Evolutionary conservation across 2,797 vertebrate genomes (phyloP), one percentile per base, ranked within the genome.

Genomic region (Gallinago stenura): DNA sequence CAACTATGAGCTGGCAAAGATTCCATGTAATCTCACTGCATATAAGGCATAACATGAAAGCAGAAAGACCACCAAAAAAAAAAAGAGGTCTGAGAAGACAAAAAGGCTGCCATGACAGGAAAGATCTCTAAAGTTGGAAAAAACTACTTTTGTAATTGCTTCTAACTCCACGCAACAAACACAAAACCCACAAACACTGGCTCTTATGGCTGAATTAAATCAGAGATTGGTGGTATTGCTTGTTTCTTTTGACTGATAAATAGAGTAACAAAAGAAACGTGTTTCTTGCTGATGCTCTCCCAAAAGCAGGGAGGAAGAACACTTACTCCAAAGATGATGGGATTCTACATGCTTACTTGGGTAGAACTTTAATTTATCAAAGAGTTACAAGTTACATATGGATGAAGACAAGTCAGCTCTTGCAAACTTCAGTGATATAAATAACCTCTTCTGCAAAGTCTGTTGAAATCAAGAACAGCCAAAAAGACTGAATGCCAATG

Each of bases 351-450:
- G 46, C 30, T 90, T 92, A 54, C 68, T 57, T 68, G 41, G 22
- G 41, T 68, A 86, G 50, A 62, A 85, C 19, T 48, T 71, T 4
- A 50, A 72, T 73, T 83, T 80, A 75, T 77, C 64, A 79, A 71
- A 92, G 50, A 75, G 39, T 64, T 92, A 80, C 31, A 58, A 48
- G 70, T 66, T 93, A 90, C 75, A 78, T 83, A 83, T 26, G 61
- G 69, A 93, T 89, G 69, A 95, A 83, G 57, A 81, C 81, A 93
- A 93, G 84, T 81, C 57, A 86, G 50, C 85, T 69, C 68, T 54
- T 72, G 79, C 45, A 88, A 86, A 83, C 35, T 83, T 80, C 43
- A 33, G 25, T 2, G 2, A 75, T 80, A 89, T 4, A 80, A 94
- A 71, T 68, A 92, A 85, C 0, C 0, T 48, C 65, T 78, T 83